These are phyloP conservation scores for Siniperca knerii DNA, from an alignment of 2,113 vertebrate species.

Conservation along the genomic window DNA sequence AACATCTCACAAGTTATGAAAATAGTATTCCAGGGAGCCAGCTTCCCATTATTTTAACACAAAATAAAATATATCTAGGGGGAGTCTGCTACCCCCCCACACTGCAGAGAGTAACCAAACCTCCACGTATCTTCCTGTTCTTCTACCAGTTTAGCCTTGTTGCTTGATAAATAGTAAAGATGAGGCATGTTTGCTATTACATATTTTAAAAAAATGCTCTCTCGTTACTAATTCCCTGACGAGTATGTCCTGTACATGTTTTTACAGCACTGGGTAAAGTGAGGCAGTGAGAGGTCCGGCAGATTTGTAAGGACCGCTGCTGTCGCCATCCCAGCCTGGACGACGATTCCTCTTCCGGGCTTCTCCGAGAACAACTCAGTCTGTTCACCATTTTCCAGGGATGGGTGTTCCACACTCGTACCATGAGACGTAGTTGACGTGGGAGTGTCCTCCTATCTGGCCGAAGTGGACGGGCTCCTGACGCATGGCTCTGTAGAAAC, in stretches of 20 bases:
- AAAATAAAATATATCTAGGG: conserved; percentile 68
- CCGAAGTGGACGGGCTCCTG: conserved; percentile 96
- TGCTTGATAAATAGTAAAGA: conserved; percentile 89
- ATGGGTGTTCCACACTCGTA: conserved; percentile 96
- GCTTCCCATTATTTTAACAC: conserved; percentile 90
- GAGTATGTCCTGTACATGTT: conserved; percentile 79
- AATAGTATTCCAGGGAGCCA: conserved; percentile 95
- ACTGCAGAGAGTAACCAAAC: conserved; percentile 20
- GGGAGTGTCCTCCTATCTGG: conserved; percentile 91
- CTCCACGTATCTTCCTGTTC: conserved; percentile 22
- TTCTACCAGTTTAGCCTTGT: conserved; percentile 66
- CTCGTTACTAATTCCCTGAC: conserved; percentile 83
- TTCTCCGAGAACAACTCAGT: conserved; percentile 27
- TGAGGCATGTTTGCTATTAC: conserved; percentile 83
- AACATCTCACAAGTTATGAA: conserved; percentile 94
- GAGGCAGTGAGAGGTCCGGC: conserved; percentile 26
- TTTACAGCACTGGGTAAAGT: conserved; percentile 71
- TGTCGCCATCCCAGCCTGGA: conserved; percentile 54
- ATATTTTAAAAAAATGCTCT: conserved; percentile 79
- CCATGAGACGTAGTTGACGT: conserved; percentile 93
- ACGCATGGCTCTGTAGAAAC: conserved; percentile 92
- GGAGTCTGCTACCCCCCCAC: conserved; percentile 41
- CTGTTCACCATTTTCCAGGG: conserved; percentile 94
- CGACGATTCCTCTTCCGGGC: conserved; percentile 10
- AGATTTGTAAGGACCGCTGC: conserved; percentile 2